phyloP scores from a whole-genome alignment of 2,113 vertebrate species.

The Rousettus leschenaultii region DNA sequence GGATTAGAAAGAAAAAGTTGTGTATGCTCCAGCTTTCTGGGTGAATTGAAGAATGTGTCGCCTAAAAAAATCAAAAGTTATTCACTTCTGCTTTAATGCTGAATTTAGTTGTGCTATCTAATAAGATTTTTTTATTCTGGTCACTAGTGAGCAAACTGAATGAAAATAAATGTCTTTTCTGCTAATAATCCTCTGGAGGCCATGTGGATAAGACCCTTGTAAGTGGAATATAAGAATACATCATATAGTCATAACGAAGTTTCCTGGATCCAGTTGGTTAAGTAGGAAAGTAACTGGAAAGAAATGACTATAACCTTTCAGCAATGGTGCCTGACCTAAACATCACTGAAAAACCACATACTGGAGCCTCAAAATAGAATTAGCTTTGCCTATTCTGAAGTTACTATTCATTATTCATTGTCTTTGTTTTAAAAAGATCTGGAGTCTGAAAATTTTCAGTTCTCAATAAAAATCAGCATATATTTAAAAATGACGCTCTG shows the following conservation, averaged over 20 bases:
- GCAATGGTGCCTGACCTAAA: neutral
- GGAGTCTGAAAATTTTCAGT: neutral
- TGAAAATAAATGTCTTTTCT: neutral
- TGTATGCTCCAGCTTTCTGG: constrained; percentile 13
- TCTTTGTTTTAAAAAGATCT: constrained; percentile 25
- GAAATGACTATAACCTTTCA: neutral
- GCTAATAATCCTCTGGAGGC: neutral
- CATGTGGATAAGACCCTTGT: neutral
- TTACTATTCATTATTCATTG: neutral
- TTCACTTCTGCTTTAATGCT: neutral
- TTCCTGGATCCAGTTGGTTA: neutral
- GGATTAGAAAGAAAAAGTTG: constrained; percentile 12
- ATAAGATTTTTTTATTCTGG: neutral
- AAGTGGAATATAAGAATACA: neutral
- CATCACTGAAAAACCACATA: neutral
- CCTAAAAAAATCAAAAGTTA: constrained; percentile 33
- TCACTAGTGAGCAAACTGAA: neutral
- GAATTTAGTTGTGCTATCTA: neutral
- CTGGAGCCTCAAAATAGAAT: neutral
- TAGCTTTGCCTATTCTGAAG: neutral
- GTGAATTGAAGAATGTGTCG: constrained; percentile 8
- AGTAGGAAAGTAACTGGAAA: neutral
- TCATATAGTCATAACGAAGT: neutral
- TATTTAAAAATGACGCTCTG: neutral
- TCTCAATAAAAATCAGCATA: constrained; percentile 1